Evolutionary conservation across 2,113 vertebrate genomes (phyloP), one percentile per base, ranked within the genome.

Genomic region (Tenrec ecaudatus): DNA sequence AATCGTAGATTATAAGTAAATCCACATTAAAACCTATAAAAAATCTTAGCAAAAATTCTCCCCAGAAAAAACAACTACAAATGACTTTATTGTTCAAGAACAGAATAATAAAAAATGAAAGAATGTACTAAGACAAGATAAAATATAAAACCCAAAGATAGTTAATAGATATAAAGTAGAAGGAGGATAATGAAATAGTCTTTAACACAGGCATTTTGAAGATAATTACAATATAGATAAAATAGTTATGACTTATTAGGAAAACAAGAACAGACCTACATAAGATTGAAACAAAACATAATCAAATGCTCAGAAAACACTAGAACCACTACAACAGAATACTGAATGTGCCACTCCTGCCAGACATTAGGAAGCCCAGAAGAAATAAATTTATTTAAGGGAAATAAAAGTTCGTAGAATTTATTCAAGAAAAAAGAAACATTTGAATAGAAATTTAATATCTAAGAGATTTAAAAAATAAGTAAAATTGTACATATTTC

Each of bases 341-440:
- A 4, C n/a, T 81, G 64, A 16, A 53, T 64, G 25, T 36, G 87
- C 36, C 16, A 40, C 2, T 47, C 31, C 17, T 47, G 4, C 1
- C 82, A 85, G 27, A 68, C 62, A 84, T 82, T 33, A 85, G 19
- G 78, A 76, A 88, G 82, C 12, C 16, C n/a, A n/a, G 29, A 68
- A 16, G 17, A 90, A 89, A 69, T 80, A 4, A 80, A 79, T 68
- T 5, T 58, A 73, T 75, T 38, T 33, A 57, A 82, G 23, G 6
- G 62, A 82, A 95, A 43, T 40, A n/a, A 75, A 93, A 40, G 7
- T 78, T 90, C 3, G 8, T n/a, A 69, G 40, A 43, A 86, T 64
- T 57, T 92, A 23, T 82, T 82, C 14, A 86, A 86, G 47, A n/a
- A 90, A 76, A 19, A 91, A 47, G n/a, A n/a, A 82, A 89, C 90